Base-by-base conservation (phyloP, 92 coral and sea anemone genomes). In the Pocillopora grandis region DNA sequence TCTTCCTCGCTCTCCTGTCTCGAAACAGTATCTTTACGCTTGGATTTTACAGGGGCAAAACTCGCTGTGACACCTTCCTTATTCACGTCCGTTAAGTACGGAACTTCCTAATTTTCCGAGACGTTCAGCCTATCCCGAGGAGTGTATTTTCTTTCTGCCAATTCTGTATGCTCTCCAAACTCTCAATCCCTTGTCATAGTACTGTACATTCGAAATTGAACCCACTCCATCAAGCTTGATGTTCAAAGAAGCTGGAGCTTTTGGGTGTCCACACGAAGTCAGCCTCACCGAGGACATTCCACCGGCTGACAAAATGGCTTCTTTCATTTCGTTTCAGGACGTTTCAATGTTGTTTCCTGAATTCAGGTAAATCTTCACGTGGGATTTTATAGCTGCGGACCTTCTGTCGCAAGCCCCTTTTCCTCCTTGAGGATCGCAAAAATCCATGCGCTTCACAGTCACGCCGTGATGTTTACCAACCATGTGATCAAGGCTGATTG, bases 101-200 rank as follows among this genome's bases (percentile, higher is more conserved):
- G 67, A 58, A 76, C 67, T 58, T 31, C 80, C 37, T 52, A 20
- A 76, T 58, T 78, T 66, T 64, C 62, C 0, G 72, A 36, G 9
- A 65, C 14, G 10, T 20, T 48, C 18, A 68, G 84, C 66, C 68
- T 67, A 18, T 70, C 57, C 84, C 71, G n/a, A 9, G 76, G 63
- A 66, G 27, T n/a, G 2, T 17, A 10, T 68, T 68, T 23, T 67
- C 17, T 75, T 75, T 10, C 2, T 9, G 57, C 84, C 84, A 58
- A 80, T 70, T 80, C 33, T 80, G 66, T 80, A 80, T 2, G 84
- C 84, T 70, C 19, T 80, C 84, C 76, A 80, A 58, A 68, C 84
- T 13, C 76, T 67, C 67, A 80, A 5, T 67, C 82, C 82, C 31
- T 78, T 37, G 2, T 78, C 36, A 17, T 36, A 15, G 72, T 78